Evolutionary conservation across 2,113 vertebrate genomes (phyloP), one percentile per base, ranked within the genome.

Genomic region (Clarias macrocephalus): DNA sequence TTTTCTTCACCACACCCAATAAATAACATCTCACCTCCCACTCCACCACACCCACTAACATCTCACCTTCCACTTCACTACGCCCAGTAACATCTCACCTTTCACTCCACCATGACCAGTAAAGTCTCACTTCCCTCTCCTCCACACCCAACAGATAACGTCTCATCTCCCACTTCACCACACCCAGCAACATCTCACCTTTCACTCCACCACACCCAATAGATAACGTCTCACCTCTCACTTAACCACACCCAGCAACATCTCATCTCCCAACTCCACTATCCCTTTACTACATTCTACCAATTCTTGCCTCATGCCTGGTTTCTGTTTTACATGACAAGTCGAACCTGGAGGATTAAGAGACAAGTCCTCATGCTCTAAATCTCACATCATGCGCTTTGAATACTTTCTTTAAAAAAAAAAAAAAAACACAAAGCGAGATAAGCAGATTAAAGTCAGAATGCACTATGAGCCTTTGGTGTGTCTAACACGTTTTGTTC

Each of bases 381-480:
- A 62, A 76, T 10, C 79, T 77, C 12, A n/a, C 79, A 65, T 87
- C 86, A 82, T 85, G 59, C 65, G 23, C 30, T 83, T 54, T 52
- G 81, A 68, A 83, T 75, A 12, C 59, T 82, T 68, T 18, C 33
- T 52, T 86, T 42, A 57, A 16, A 28, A 72, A 81, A 70, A 86
- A 73, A 59, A 54, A 57, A 16, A 28, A 72, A 81, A 70, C 84
- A 73, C 66, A 54, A 16, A 75, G 37, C 66, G n/a, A 8, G 23
- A 63, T 80, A 73, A 79, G 66, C 57, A 84, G 86, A 88, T 88
- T 88, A 88, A 60, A 84, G 56, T n/a, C 19, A 33, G n/a, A 62
- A 87, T 87, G 52, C 75, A 33, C 18, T 33, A 59, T 16, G 56
- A 18, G 1, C 28, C 18, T 56, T 65, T 48, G n/a, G 15, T 70